phyloP scores from a whole-genome alignment of 2,888 invertebrate species.

The Malacosoma neustria region DNA sequence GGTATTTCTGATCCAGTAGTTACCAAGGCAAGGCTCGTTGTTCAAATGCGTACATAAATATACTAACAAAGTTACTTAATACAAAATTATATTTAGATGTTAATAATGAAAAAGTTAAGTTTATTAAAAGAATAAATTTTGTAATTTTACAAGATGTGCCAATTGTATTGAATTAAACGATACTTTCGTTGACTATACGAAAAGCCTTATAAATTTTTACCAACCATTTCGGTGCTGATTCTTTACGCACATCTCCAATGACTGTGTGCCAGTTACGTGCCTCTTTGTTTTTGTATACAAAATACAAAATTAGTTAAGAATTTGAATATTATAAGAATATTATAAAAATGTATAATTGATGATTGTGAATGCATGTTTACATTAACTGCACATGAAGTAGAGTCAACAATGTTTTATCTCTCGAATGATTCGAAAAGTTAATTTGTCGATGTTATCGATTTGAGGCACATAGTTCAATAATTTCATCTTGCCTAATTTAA shows the following conservation, averaged over 20 bases:
- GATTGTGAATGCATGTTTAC: not conserved
- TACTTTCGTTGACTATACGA: not conserved
- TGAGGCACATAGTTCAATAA: not conserved
- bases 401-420: not conserved
- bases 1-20: slow-evolving; percentile 25
- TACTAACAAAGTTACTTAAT: not conserved
- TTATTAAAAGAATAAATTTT: slow-evolving; percentile 1
- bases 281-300: slow-evolving; percentile 11
- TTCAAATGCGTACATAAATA: slow-evolving; percentile 13
- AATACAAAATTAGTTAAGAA: slow-evolving; percentile 2
- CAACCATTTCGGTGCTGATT: slow-evolving; percentile 13
- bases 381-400: not conserved
- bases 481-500: not conserved
- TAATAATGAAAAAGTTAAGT: slow-evolving; percentile 3
- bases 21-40: slow-evolving; percentile 28
- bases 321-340: not conserved
- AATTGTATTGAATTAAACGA: slow-evolving; percentile 18
- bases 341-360: not conserved
- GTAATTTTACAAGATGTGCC: slow-evolving; percentile 19
- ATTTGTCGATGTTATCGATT: not conserved
- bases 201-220: not conserved
- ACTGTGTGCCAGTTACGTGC: slow-evolving; percentile 12
- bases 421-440: not conserved
- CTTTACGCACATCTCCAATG: slow-evolving; percentile 20
- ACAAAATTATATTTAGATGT: not conserved